phyloP scores from a whole-genome alignment of 2,888 invertebrate species.

The Catotricha subobsoleta region DNA sequence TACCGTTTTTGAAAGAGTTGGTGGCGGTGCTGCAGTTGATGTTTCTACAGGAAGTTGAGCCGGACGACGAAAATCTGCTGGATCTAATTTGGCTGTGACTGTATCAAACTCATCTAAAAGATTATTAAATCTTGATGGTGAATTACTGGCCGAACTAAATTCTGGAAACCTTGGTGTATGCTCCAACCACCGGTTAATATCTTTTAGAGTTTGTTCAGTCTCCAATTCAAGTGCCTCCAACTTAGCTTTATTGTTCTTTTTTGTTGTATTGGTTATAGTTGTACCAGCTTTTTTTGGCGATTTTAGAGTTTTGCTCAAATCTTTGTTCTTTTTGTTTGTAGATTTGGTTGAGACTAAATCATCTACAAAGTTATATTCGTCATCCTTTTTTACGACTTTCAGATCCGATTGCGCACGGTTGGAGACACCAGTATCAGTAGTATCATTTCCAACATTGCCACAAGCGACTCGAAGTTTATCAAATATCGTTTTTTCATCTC shows the following conservation, averaged over 20 bases:
- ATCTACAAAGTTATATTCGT: conserved; percentile 18
- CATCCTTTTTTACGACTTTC: conserved; percentile 7
- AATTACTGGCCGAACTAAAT: conserved; percentile 61
- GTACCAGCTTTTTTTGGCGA: not conserved
- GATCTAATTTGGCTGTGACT: conserved; percentile 29
- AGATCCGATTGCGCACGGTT: no score
- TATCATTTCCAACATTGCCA: not conserved
- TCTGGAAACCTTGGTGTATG: conserved; percentile 61
- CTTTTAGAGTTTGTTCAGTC: conserved; percentile 49
- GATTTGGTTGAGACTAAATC: conserved; percentile 17
- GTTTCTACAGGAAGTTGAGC: not conserved
- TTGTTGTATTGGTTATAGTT: not conserved
- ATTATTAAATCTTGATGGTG: conserved; percentile 46
- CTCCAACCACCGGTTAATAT: conserved; percentile 77
- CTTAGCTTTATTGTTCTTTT: conserved; percentile 13
- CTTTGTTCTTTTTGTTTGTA: conserved; percentile 17
- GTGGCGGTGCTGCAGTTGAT: conserved; percentile 4
- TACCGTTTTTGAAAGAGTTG: not conserved
- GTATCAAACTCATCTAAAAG: conserved; percentile 39
- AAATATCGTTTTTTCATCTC: conserved; percentile 9
- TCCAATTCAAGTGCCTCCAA: conserved; percentile 51
- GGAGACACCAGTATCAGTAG: not conserved
- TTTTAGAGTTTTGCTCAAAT: conserved; percentile 13
- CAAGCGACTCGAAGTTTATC: conserved; percentile 11
- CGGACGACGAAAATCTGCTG: conserved; percentile 17